These are phyloP conservation scores for Callospermophilus lateralis DNA, from an alignment of 2,113 vertebrate genomes.

Conservation along the genomic window DNA sequence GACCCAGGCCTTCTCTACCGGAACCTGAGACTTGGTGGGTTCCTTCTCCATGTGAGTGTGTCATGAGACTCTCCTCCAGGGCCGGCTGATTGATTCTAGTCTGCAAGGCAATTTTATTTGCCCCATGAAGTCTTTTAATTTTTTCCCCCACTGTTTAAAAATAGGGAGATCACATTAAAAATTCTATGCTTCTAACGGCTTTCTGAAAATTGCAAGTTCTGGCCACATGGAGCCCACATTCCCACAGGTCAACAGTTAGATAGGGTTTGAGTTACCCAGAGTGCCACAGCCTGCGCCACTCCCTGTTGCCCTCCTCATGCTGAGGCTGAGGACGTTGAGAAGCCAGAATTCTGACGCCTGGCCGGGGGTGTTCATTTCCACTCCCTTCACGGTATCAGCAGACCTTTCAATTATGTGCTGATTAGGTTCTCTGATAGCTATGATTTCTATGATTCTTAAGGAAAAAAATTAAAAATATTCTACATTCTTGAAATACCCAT, in stretches of 20 bases:
- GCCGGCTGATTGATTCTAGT: background rate
- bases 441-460: background rate
- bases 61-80: background rate
- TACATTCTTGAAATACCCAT: background rate
- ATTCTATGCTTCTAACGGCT: background rate
- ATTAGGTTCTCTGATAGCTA: background rate
- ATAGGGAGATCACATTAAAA: background rate
- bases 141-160: background rate
- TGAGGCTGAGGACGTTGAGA: rapidly evolving
- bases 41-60: rapidly evolving
- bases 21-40: rapidly evolving
- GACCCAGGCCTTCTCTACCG: rapidly evolving
- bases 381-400: background rate
- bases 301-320: rapidly evolving
- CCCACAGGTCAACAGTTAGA: background rate
- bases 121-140: too few relatives aligned
- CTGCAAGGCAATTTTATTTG: background rate
- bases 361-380: rapidly evolving
- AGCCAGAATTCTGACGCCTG: rapidly evolving
- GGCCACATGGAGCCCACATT: background rate
- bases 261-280: background rate
- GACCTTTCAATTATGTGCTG: background rate
- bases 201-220: background rate
- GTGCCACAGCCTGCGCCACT: background rate
- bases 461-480: background rate